Evolutionary conservation across 2,113 vertebrate genomes (phyloP).

Genomic region (Ammodytes dubius): DNA sequence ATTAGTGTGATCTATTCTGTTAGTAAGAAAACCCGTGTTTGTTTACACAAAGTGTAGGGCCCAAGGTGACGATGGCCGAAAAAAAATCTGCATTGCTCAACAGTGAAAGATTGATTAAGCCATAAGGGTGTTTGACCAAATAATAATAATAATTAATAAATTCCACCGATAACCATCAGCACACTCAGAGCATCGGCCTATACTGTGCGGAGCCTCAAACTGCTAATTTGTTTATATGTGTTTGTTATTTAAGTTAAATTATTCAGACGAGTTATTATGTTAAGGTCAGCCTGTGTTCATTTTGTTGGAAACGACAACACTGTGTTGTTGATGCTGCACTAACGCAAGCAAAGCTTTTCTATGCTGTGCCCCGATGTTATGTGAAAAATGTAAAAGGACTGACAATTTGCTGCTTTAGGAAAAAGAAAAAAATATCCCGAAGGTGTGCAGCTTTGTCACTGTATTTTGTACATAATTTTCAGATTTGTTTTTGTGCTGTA

Average conservation of each 20-base stretch:
- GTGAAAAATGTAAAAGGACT: slow-evolving; percentile 75
- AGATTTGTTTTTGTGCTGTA: slow-evolving; percentile 91
- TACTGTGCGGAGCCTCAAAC: slow-evolving; percentile 64
- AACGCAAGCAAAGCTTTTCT: slow-evolving; percentile 77
- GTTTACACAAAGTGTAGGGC: slow-evolving; percentile 58
- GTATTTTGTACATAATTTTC: slow-evolving; percentile 91
- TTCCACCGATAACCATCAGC: slow-evolving; percentile 28
- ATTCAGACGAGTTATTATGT: slow-evolving; percentile 77
- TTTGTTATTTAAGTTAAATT: slow-evolving; percentile 89
- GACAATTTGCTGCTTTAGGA: slow-evolving; percentile 79
- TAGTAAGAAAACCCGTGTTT: slow-evolving; percentile 72
- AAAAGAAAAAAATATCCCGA: slow-evolving; percentile 58
- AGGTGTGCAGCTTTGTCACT: slow-evolving; percentile 75
- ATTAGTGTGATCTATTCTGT: slow-evolving; percentile 75
- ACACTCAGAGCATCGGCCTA: slow-evolving; percentile 40
- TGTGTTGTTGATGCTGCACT: slow-evolving; percentile 79
- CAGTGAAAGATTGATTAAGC: slow-evolving; percentile 44
- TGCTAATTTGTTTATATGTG: slow-evolving; percentile 77
- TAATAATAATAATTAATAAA: slow-evolving; percentile 33
- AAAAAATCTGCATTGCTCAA: slow-evolving; percentile 42
- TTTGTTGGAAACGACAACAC: slow-evolving; percentile 77
- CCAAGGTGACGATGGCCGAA: slow-evolving; percentile 43
- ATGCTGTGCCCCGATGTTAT: slow-evolving; percentile 76
- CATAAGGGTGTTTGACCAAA: slow-evolving; percentile 55
- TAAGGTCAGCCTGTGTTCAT: slow-evolving; percentile 81